phyloP scores from a whole-genome alignment of 2,888 invertebrate genomes.

The Schizaphis graminum region DNA sequence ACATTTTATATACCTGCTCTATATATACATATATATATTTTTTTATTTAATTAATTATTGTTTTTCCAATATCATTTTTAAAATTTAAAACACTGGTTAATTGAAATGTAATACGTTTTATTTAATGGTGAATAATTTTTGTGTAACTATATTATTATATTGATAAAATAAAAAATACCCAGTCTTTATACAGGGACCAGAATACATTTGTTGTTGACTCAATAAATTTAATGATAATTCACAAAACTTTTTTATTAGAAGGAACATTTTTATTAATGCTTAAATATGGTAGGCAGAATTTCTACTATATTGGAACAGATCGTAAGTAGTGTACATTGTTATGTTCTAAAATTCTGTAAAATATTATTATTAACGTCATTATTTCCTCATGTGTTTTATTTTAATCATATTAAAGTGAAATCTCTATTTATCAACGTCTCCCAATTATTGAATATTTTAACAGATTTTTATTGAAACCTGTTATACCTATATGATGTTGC shows the following conservation, averaged over 20 bases:
- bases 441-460: background rate
- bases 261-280: constrained; percentile 34
- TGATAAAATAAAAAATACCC: constrained; percentile 53
- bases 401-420: constrained; percentile 46
- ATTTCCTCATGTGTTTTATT: constrained; percentile 35
- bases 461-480: background rate
- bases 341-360: constrained; percentile 54
- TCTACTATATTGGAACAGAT: constrained; percentile 52
- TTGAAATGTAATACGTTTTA: constrained; percentile 53
- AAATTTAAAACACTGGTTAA: constrained; percentile 27
- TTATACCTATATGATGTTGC: no score
- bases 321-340: constrained; percentile 57
- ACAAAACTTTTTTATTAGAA: background rate
- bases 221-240: constrained; percentile 34
- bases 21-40: constrained; percentile 36
- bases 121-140: constrained; percentile 49
- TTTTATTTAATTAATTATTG: constrained; percentile 62
- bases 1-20: constrained; percentile 38
- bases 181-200: constrained; percentile 49
- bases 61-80: constrained; percentile 60
- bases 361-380: constrained; percentile 39
- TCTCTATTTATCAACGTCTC: constrained; percentile 19
- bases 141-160: constrained; percentile 56
- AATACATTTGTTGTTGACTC: constrained; percentile 51
- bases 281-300: constrained; percentile 49